Conservation (phyloP, 2,113 vertebrate species). For the Platichthys flesus region DNA sequence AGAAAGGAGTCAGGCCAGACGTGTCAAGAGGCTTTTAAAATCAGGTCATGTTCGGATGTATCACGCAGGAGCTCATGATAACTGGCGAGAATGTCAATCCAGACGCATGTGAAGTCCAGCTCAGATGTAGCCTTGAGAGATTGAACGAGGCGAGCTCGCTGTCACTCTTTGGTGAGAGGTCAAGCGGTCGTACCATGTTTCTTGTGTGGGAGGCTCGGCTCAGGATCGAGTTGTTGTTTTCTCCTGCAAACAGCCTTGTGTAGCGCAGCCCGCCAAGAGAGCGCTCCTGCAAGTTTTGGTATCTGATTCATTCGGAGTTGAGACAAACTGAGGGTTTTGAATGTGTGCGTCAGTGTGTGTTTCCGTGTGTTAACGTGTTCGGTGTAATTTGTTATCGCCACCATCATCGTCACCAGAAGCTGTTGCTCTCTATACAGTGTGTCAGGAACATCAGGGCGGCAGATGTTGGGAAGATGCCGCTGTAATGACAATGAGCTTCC, state of each 20-base stretch:
- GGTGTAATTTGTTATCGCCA: conserved; percentile 42
- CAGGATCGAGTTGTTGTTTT: neutral
- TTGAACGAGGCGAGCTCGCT: conserved; percentile 29
- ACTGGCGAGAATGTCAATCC: conserved; percentile 40
- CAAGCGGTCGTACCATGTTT: conserved; percentile 25
- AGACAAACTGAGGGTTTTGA: conserved; percentile 42
- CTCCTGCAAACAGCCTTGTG: conserved; percentile 34
- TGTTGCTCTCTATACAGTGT: conserved; percentile 30
- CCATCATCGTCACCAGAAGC: conserved; percentile 46
- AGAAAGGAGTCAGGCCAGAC: conserved; percentile 9
- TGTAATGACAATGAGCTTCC: conserved; percentile 52
- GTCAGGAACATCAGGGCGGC: conserved; percentile 40
- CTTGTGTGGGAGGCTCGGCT: conserved; percentile 49
- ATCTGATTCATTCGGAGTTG: conserved; percentile 37
- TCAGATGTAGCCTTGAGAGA: conserved; percentile 45
- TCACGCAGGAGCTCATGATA: conserved; percentile 22
- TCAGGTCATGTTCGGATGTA: neutral
- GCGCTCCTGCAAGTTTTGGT: conserved; percentile 18
- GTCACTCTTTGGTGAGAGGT: conserved; percentile 47
- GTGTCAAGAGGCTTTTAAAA: conserved; percentile 11
- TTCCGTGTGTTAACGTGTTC: conserved; percentile 24
- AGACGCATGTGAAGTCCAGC: conserved; percentile 37
- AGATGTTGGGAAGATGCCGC: conserved; percentile 39
- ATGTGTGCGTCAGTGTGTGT: conserved; percentile 5
- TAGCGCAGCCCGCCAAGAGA: conserved; percentile 2